Evolutionary conservation across 2,888 invertebrate species (phyloP).

Genomic region (Eupelmus urozonus): DNA sequence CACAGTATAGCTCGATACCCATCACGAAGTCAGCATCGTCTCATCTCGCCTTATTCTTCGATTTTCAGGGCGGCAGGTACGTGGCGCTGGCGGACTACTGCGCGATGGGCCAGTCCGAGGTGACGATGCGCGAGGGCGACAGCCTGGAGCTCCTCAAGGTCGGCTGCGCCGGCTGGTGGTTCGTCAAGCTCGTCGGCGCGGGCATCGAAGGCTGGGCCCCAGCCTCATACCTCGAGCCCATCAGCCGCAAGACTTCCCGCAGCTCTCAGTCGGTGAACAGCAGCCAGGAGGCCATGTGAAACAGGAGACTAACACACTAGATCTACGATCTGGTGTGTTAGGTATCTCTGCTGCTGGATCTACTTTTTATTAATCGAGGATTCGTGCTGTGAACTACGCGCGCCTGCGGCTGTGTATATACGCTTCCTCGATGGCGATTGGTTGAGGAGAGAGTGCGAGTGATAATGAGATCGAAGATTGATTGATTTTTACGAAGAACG

Average conservation of each 20-base stretch:
- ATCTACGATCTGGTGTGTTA: slow-evolving; percentile 47
- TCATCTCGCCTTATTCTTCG: no score
- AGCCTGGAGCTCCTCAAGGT: slow-evolving; percentile 92
- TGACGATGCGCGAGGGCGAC: slow-evolving; percentile 94
- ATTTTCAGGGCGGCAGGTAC: slow-evolving; percentile 90
- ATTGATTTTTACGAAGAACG: no score
- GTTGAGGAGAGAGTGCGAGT: no score
- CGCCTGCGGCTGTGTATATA: no score
- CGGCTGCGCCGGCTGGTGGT: slow-evolving; percentile 98
- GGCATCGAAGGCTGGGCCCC: slow-evolving; percentile 95
- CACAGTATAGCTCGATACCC: slow-evolving; percentile 13
- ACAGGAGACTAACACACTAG: slow-evolving; percentile 75
- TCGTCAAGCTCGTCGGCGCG: slow-evolving; percentile 88
- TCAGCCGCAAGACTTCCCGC: slow-evolving; percentile 87
- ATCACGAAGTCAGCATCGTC: no score
- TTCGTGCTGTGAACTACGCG: no score
- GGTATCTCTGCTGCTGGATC: background rate
- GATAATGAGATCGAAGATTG: no score
- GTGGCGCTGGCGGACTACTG: slow-evolving; percentile 95
- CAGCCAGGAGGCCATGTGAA: slow-evolving; percentile 77
- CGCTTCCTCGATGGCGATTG: no score
- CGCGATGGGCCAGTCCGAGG: slow-evolving; percentile 93
- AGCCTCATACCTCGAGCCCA: slow-evolving; percentile 91
- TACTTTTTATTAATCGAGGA: no score
- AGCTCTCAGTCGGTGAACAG: slow-evolving; percentile 77